Base-by-base conservation (phyloP, 2,113 vertebrate species). In the Polypterus bichir region DNA sequence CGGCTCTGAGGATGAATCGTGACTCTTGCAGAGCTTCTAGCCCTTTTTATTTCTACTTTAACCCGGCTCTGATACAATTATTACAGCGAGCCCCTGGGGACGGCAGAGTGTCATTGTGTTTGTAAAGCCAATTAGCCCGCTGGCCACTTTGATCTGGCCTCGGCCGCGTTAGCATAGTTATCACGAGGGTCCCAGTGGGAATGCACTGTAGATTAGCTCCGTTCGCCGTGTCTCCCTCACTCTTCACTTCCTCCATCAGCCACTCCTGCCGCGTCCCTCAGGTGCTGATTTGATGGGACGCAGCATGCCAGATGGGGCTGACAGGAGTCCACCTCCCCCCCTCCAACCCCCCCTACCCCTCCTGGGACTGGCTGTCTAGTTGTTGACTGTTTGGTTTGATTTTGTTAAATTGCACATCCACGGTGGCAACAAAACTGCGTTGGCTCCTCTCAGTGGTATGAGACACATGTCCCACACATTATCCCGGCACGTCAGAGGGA, bases 221-320 rank as follows among this genome's bases (percentile, higher is more conserved):
- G 27, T 27, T 27, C 4, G 7, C 56, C 56, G 4, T 27, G 46
- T 46, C 9, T 69, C 54, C 56, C 56, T 44, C 59, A 73, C 70
- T 68, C 70, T 70, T 69, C 73, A 72, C 6, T 9, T 51, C 49
- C 74, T 74, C 67, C 68, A 83, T 74, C 60, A 79, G 70, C 69
- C 44, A 54, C 66, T 46, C 49, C 73, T 72, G 70, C 69, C 69
- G 75, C 69, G 77, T 86, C 84, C 84, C 83, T 60, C 77, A 83
- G 83, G 85, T 81, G 71, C 82, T 78, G 78, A 77, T 74, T 66
- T 66, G 65, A 59, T 48, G 55, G 46, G 65, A 80, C 83, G 83
- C 80, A 78, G 76, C 80, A 76, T 82, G 81, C 79, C 83, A 87
- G 83, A 87, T 86, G 85, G 85, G 79, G 77, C 73, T 78, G 81